Base-by-base conservation (phyloP, 2,113 vertebrate genomes). In the Australoheros scitulus region DNA sequence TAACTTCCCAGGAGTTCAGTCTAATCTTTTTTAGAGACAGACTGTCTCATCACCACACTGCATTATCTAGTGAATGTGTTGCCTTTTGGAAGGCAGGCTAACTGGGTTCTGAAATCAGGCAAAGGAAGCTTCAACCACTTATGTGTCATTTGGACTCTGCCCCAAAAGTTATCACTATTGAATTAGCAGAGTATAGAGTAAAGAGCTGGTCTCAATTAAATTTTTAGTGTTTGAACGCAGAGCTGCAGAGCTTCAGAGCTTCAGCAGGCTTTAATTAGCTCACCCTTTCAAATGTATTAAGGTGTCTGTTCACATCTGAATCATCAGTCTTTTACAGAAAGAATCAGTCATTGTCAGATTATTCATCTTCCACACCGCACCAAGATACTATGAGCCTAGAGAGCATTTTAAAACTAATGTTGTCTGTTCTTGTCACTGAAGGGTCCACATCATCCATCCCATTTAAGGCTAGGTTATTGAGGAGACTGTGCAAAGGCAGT, bases 61-160 rank as follows among this genome's bases (percentile, higher is more conserved):
- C n/a, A 47, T 59, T 47, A 78, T 61, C 41, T 61, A 68, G 60
- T 84, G 61, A 83, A 68, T 55, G 74, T 61, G 47, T 79, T 24
- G 43, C 55, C 47, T 65, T 78, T 79, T 29, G 34, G 34, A 58
- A 64, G 29, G 26, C 56, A 52, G 24, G 22, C 36, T 41, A 68
- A 56, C 41, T 14, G 63, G 11, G 52, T 9, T 65, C 43, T 78
- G 63, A 78, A 75, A 52, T 13, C 41, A 65, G 61, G 74, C 24
- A 36, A 86, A 17, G 24, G 61, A 83, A 80, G 50, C 80, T 75
- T 17, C 26, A 80, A 74, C 22, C 64, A 80, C 24, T 41, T 20
- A 56, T 47, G 56, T 58, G 59, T 50, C 32, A 55, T 26, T 65
- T 34, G 20, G 59, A 78, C 24, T 81, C n/a, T 70, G 43, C 14